Evolutionary conservation across 2,113 vertebrate genomes (phyloP).

Genomic region (Rhinichthys klamathensis): DNA sequence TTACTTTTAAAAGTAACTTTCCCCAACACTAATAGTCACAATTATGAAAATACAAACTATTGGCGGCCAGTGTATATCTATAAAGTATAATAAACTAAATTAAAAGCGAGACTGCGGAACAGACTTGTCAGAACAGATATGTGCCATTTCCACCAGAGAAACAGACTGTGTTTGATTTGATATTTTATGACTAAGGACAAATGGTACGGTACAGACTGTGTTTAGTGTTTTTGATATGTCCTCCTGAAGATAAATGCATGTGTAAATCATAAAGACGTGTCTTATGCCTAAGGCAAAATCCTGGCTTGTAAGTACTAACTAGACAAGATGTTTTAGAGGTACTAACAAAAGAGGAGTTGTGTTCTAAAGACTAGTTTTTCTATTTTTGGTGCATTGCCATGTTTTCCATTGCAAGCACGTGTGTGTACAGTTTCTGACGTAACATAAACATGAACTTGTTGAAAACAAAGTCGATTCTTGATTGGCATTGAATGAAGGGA

Average conservation of each 20-base stretch:
- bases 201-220: background rate
- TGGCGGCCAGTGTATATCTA: background rate
- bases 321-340: background rate
- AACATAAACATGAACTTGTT: background rate
- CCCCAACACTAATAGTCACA: background rate
- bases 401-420: background rate
- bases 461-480: background rate
- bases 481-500: background rate
- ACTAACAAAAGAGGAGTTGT: background rate
- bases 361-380: background rate
- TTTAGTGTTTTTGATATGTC: constrained; percentile 8
- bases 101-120: background rate
- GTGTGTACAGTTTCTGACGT: background rate
- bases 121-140: background rate
- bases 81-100: background rate
- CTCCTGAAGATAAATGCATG: constrained; percentile 18
- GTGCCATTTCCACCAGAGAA: background rate
- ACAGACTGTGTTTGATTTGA: background rate
- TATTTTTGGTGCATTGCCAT: background rate
- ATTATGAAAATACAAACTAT: background rate
- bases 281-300: constrained; percentile 11
- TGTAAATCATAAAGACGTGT: constrained; percentile 13
- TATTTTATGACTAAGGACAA: constrained; percentile 14
- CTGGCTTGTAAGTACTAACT: background rate
- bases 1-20: no score